phyloP scores from a whole-genome alignment of 1,140 invertebrate genomes.

The Ceratoteleas bidentatus region DNA sequence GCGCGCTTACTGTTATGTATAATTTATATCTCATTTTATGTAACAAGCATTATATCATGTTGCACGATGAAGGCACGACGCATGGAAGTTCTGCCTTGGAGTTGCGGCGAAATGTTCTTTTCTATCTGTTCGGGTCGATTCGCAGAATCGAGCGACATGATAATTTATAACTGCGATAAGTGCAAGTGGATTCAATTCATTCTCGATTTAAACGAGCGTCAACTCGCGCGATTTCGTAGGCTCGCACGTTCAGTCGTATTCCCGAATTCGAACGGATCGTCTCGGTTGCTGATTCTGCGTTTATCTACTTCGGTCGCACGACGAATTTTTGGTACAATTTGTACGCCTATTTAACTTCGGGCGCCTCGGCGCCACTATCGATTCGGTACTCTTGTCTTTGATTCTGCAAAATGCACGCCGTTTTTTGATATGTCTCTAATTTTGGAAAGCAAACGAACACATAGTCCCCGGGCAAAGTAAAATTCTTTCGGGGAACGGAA shows the following conservation, averaged over 20 bases:
- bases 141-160: conserved; percentile 36
- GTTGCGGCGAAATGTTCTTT: conserved; percentile 43
- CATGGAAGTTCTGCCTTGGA: conserved; percentile 75
- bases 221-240: conserved; percentile 31
- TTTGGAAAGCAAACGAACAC: conserved; percentile 5
- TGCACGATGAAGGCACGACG: conserved; percentile 73
- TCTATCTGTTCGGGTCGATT: conserved; percentile 32
- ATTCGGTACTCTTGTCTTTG: no score
- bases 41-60: conserved; percentile 66
- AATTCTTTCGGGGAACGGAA: background rate
- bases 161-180: conserved; percentile 43
- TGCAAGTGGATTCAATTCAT: conserved; percentile 29
- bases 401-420: conserved; percentile 26
- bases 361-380: no score
- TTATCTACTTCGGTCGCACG: background rate
- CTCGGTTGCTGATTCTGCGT: background rate
- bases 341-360: no score
- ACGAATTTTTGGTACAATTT: no score
- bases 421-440: no score
- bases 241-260: conserved; percentile 14
- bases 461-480: no score
- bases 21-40: conserved; percentile 48
- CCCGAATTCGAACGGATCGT: conserved; percentile 9
- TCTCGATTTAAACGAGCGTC: conserved; percentile 17
- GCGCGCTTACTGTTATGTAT: conserved; percentile 37